Conservation (phyloP, 2,113 vertebrate species). For the Tichodroma muraria region DNA sequence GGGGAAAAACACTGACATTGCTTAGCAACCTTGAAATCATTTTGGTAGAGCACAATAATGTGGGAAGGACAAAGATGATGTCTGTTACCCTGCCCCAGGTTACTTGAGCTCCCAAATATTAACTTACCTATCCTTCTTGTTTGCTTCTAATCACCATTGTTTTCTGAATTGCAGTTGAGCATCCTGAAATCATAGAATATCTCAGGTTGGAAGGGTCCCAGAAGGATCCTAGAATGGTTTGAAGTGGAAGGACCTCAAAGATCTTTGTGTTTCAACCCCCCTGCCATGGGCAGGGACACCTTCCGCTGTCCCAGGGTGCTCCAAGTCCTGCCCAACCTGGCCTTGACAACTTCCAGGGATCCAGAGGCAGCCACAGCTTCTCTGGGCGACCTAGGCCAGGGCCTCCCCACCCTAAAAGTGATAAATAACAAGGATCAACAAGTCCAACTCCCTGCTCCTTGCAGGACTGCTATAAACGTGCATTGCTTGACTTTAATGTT, state of each 20-base stretch:
- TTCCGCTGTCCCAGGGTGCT: not conserved
- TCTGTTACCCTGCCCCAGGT: not conserved
- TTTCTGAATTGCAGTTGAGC: not conserved
- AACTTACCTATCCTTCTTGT: not conserved
- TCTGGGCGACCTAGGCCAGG: not conserved
- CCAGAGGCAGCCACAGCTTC: not conserved
- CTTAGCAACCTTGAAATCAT: not conserved
- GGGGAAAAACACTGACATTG: not conserved
- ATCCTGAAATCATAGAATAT: not conserved
- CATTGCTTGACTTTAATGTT: not conserved
- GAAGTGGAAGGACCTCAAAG: not conserved
- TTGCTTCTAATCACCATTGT: not conserved
- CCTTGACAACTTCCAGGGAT: not conserved
- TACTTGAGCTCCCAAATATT: not conserved
- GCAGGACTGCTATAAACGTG: fast-evolving
- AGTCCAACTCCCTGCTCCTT: not conserved
- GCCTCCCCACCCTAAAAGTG: not conserved
- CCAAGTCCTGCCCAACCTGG: fast-evolving
- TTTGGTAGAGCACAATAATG: not conserved
- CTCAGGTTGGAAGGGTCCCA: not conserved
- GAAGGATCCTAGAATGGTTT: not conserved
- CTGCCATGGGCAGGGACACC: not conserved
- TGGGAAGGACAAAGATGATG: not conserved
- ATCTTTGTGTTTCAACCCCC: not conserved
- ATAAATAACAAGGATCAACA: not conserved